phyloP scores from a whole-genome alignment of 2,888 invertebrate genomes.

The Protula sp. region DNA sequence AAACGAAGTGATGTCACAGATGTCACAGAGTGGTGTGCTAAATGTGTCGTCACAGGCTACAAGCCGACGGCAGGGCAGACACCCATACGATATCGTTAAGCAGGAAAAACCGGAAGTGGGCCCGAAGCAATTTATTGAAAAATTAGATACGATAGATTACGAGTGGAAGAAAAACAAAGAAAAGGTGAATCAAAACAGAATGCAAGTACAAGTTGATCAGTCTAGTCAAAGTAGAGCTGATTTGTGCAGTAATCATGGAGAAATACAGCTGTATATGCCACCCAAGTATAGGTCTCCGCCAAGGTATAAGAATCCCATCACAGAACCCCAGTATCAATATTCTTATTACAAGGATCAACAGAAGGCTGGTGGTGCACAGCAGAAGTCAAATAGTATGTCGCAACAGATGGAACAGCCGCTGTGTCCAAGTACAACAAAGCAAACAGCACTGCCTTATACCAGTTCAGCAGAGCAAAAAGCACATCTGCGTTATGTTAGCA shows the following conservation, averaged over 20 bases:
- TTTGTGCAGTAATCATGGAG: too few species aligned
- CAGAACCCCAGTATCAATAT: neutral
- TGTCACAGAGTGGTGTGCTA: neutral
- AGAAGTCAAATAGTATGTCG: too few species aligned
- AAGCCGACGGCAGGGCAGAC: neutral
- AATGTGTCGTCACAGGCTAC: too few species aligned
- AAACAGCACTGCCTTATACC: too few species aligned
- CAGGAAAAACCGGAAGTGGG: neutral
- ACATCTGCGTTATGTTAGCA: too few species aligned
- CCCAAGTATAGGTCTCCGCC: constrained; percentile 5
- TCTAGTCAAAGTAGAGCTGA: too few species aligned
- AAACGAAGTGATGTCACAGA: neutral
- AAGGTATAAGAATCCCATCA: neutral
- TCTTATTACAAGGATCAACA: neutral
- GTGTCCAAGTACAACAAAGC: too few species aligned
- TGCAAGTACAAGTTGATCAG: too few species aligned
- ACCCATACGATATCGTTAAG: neutral
- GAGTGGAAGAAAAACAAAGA: constrained; percentile 14
- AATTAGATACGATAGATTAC: constrained; percentile 8
- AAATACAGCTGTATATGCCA: too few species aligned
- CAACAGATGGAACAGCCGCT: too few species aligned
- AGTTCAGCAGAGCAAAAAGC: too few species aligned
- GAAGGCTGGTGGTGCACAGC: too few species aligned
- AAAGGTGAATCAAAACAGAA: neutral
- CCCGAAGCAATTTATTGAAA: constrained; percentile 2